A percentile compares a stretch with the other conserved stretches of the same genome.
Conservation (phyloP, 2,797 vertebrate species). For the Peromyscus melanophrys region DNA sequence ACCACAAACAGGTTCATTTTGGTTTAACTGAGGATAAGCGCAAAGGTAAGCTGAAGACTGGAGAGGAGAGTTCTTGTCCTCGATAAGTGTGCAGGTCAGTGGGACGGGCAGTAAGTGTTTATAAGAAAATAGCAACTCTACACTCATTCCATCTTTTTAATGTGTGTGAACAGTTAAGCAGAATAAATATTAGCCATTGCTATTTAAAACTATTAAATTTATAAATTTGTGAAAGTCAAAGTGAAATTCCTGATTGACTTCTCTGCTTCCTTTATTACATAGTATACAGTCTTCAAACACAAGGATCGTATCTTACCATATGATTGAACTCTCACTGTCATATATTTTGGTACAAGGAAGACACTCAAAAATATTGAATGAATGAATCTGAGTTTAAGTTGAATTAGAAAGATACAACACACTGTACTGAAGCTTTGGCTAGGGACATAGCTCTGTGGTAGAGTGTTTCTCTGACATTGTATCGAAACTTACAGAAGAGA, state of each 20-base stretch:
- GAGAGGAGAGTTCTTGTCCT: conserved; percentile 36
- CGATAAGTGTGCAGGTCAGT: not conserved
- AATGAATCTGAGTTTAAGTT: conserved; percentile 33
- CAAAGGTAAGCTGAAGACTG: conserved; percentile 42
- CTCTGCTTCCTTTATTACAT: not conserved
- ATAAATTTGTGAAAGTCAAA: not conserved
- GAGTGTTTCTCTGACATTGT: not conserved
- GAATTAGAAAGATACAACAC: not conserved
- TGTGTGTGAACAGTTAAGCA: not conserved
- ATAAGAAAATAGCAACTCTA: conserved; percentile 58
- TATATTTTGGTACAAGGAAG: conserved; percentile 1
- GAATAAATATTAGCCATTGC: conserved; percentile 22
- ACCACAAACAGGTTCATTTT: conserved; percentile 44
- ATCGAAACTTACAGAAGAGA: conserved; percentile 8
- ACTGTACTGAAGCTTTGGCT: not conserved
- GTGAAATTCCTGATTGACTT: not conserved
- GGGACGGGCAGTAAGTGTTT: not conserved
- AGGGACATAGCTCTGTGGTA: not conserved
- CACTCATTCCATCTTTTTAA: not conserved
- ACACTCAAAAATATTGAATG: not conserved
- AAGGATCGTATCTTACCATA: not conserved
- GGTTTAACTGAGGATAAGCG: conserved; percentile 35
- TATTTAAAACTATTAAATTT: conserved; percentile 41
- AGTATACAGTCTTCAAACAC: not conserved
- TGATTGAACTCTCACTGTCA: conserved; percentile 7